phyloP scores from a whole-genome alignment of 2,797 vertebrate genomes.

The Chloroceryle inda region DNA sequence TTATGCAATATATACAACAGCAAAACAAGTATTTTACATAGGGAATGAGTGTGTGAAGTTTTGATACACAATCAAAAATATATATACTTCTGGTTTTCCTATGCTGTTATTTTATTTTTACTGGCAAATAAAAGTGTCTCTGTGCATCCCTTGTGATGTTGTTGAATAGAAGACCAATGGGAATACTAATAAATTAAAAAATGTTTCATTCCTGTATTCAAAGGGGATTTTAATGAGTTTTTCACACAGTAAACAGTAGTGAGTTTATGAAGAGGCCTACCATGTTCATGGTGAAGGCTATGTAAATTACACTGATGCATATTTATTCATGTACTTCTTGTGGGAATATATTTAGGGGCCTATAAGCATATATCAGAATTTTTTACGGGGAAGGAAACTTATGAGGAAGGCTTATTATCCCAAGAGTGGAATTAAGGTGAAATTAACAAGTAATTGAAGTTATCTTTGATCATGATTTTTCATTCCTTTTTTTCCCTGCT shows the following conservation, averaged over 20 bases:
- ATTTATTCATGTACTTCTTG: constrained; percentile 82
- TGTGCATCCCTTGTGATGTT: constrained; percentile 7
- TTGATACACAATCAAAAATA: background rate
- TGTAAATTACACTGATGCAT: constrained; percentile 83
- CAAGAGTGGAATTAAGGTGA: constrained; percentile 83
- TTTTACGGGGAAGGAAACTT: constrained; percentile 75
- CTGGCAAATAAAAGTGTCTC: constrained; percentile 25
- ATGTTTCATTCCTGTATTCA: constrained; percentile 69
- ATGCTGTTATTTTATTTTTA: background rate
- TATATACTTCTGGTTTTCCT: background rate
- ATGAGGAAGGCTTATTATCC: constrained; percentile 79
- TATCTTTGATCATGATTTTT: constrained; percentile 85
- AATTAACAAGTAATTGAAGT: constrained; percentile 84
- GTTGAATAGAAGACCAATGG: constrained; percentile 50
- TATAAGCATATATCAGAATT: constrained; percentile 79
- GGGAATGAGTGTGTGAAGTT: background rate
- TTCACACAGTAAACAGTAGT: constrained; percentile 73
- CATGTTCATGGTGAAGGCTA: constrained; percentile 78
- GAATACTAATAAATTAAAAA: constrained; percentile 67
- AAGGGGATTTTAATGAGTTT: constrained; percentile 75
- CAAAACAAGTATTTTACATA: constrained; percentile 12
- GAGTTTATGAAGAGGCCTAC: constrained; percentile 67
- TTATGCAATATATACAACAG: background rate
- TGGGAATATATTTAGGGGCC: constrained; percentile 82
- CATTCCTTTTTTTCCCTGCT: constrained; percentile 69